Evolutionary conservation across 1,140 invertebrate genomes (phyloP), one percentile per base, ranked within the genome.

Genomic region (Drosophila albomicans): DNA sequence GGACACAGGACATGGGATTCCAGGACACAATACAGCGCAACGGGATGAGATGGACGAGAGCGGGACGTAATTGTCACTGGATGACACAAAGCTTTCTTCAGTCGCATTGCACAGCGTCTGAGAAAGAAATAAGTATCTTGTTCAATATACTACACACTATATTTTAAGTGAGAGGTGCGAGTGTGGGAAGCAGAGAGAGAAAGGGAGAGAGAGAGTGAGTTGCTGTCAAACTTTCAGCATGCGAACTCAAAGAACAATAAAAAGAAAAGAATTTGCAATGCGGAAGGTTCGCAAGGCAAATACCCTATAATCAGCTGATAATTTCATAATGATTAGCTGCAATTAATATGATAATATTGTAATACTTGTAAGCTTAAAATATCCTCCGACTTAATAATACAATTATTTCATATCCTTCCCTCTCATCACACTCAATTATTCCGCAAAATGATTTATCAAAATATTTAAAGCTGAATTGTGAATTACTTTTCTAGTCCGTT

Each of bases 1-100:
- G 16, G 15, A 66, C 20, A 56, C 43, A 28, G 51, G 5, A 25
- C 13, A 16, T 67, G 46, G 52, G 20, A 43, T 16, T 20, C 3
- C 20, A 10, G 20, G 8, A 35, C 7, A 32, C 30, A 32, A 32
- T 8, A 32, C 5, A 8, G 1, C 30, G 5, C 30, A 5, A 35
- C 59, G 11, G 13, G 28, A 28, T 28, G 11, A 6, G 16, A 35
- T 25, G 38, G 38, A 10, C 10, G 38, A 41, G 38, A 57, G 54
- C 30, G 41, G 57, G 58, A 49, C 66, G 78, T 75, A 88, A 88
- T 88, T 88, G 84, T 88, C 84, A 88, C 85, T 81, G 85, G 85
- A 89, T 88, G 84, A 88, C 84, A 88, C 77, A 80, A 81, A 80
- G 84, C 84, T 88, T 88, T 88, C 84, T 78, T 65, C 84, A 74